phyloP scores from a whole-genome alignment of 2,888 invertebrate genomes.

The Nasonovia ribisnigri region DNA sequence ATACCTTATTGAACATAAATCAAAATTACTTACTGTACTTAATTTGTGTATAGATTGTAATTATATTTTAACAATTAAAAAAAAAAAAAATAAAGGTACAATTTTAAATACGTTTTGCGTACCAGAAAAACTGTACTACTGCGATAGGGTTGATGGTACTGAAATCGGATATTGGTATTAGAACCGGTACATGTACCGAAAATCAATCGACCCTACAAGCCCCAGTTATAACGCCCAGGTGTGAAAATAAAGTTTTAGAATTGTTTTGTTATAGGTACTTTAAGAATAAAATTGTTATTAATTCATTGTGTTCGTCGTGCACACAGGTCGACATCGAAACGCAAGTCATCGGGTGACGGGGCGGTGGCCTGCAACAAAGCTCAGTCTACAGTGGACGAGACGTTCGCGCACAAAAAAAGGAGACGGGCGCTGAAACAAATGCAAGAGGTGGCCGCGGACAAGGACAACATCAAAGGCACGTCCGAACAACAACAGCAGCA shows the following conservation, averaged over 20 bases:
- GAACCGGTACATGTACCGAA: no score
- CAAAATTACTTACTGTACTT: no score
- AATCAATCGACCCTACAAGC: not conserved
- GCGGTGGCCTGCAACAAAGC: constrained; percentile 34
- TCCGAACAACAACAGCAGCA: constrained; percentile 45
- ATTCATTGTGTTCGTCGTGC: not conserved
- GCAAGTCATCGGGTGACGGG: constrained; percentile 53
- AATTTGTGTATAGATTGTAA: no score
- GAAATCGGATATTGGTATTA: no score
- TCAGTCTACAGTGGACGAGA: constrained; percentile 45
- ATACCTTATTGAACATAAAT: no score
- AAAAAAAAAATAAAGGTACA: no score
- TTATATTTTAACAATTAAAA: no score
- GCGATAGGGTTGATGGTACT: no score
- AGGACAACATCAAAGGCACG: constrained; percentile 44
- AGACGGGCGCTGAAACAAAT: constrained; percentile 55
- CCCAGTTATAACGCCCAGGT: not conserved
- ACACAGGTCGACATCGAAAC: constrained; percentile 52
- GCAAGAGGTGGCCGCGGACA: constrained; percentile 51
- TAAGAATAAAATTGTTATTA: not conserved
- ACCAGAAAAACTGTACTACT: no score
- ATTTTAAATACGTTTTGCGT: no score
- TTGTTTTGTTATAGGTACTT: not conserved
- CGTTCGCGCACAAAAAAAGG: constrained; percentile 57
- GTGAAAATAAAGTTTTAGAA: not conserved